Evolutionary conservation across 2,113 vertebrate species (phyloP).

Genomic region (Cyanistes caeruleus): DNA sequence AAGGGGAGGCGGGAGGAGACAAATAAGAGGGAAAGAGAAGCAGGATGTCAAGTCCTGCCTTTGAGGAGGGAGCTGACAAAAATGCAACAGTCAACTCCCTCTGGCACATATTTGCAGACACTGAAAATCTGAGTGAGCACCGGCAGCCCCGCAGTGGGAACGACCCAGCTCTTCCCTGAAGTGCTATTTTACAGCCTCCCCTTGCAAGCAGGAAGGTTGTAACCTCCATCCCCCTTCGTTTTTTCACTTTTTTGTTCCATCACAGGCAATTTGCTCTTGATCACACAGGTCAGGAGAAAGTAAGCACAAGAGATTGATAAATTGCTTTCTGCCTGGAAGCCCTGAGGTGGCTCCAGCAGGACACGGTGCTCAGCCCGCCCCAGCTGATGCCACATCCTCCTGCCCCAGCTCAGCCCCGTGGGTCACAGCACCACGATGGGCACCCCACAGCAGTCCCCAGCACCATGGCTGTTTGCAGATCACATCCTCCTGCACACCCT

Average conservation of each 20-base stretch:
- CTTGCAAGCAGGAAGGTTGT: not conserved
- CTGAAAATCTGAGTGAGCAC: not conserved
- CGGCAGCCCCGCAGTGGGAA: rapidly evolving
- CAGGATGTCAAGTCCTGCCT: not conserved
- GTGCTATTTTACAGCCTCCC: not conserved
- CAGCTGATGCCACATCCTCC: rapidly evolving
- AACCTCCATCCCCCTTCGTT: not conserved
- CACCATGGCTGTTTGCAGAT: not conserved
- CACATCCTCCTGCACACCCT: rapidly evolving
- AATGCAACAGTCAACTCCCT: not conserved
- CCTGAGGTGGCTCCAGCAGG: rapidly evolving
- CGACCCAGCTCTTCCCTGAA: not conserved
- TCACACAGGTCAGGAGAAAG: not conserved
- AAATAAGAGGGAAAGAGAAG: conserved; percentile 27
- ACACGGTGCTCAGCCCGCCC: rapidly evolving
- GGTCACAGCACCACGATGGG: rapidly evolving
- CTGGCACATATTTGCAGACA: not conserved
- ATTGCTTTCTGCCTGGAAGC: not conserved
- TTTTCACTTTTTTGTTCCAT: not conserved
- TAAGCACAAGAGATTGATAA: not conserved
- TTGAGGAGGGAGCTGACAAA: conserved; percentile 39
- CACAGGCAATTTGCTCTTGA: not conserved
- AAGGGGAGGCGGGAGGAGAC: not conserved
- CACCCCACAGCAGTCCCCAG: rapidly evolving
- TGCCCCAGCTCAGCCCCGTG: rapidly evolving